phyloP scores from a whole-genome alignment of 2,888 invertebrate species.

The Coenonympha glycerion region DNA sequence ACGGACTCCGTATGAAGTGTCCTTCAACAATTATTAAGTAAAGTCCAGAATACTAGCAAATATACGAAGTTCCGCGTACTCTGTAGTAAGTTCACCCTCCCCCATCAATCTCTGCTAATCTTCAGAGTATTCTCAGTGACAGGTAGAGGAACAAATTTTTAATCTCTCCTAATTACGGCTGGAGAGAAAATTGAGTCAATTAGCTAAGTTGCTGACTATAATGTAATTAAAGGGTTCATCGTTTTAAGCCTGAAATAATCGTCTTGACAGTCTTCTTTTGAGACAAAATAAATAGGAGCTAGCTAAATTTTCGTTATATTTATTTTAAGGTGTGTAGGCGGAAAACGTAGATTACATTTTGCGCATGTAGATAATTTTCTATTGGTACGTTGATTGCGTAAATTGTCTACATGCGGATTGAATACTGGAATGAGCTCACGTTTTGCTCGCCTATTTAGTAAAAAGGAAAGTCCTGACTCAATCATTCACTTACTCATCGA shows the following conservation, averaged over 20 bases:
- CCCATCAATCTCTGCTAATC: neutral
- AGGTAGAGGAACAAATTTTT: conserved; percentile 12
- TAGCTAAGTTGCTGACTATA: conserved; percentile 11
- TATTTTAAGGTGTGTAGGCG: neutral
- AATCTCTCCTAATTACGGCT: conserved; percentile 7
- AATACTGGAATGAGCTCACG: no score
- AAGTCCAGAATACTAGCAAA: no score
- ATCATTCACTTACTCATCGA: no score
- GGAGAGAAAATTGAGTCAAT: conserved; percentile 7
- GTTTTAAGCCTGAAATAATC: conserved; percentile 7
- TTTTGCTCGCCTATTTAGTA: no score
- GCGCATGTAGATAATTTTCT: no score
- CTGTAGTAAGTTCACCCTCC: neutral
- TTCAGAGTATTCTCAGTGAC: conserved; percentile 1
- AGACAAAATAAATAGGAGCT: conserved; percentile 3
- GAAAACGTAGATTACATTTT: neutral
- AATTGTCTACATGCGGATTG: no score
- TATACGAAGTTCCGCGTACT: no score
- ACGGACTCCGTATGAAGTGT: no score
- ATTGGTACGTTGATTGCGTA: no score
- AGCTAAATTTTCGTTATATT: neutral
- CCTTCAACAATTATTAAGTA: no score
- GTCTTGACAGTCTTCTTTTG: neutral
- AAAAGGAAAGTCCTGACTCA: no score
- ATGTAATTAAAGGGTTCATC: conserved; percentile 6